Base-by-base conservation (phyloP, 2,113 vertebrate species). In the Marmota monax region DNA sequence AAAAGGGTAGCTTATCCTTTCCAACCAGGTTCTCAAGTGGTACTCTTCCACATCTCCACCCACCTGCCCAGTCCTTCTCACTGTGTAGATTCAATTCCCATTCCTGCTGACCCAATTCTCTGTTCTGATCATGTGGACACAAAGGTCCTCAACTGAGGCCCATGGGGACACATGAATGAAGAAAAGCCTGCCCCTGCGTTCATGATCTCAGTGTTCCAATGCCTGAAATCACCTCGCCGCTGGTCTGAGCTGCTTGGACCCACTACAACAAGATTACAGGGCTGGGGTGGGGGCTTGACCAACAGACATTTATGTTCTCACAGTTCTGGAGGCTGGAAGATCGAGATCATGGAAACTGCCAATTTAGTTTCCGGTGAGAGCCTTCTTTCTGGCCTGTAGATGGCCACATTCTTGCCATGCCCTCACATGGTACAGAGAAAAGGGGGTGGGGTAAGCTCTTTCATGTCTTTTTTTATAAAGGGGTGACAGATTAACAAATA, bases 51-150 rank as follows among this genome's bases (percentile, higher is more conserved):
- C 1, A 34, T 86, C 92, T 51, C 65, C 73, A 3, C 65, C 80
- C 29, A 69, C 29, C 9, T 37, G 87, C 13, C 58, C 80, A 42
- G 85, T 37, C 74, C 89, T 84, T 65, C 92, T 80, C 69, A 92
- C 89, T 84, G 73, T 95, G 83, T 53, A 51, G 34, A 79, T 79
- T 96, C 97, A 87, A 86, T 96, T 87, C 95, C 93, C 92, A 89
- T 51, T 92, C 73, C 92, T 84, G 11, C 61, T 95, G 97, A 96
- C 96, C 97, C 84, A 96, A 3, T 89, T 97, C 85, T 96, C 70
- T 90, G 83, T 34, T 61, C 34, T 89, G 69, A 56, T 56, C 72
- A 89, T 2, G 42, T 18, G 73, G 88, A 78, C 67, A 72, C 90
- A 79, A 58, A 92, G 95, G 80, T 23, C 74, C 74, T 51, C 25